Conservation (phyloP, 2,888 invertebrate genomes). For the Apotomis betuletana region DNA sequence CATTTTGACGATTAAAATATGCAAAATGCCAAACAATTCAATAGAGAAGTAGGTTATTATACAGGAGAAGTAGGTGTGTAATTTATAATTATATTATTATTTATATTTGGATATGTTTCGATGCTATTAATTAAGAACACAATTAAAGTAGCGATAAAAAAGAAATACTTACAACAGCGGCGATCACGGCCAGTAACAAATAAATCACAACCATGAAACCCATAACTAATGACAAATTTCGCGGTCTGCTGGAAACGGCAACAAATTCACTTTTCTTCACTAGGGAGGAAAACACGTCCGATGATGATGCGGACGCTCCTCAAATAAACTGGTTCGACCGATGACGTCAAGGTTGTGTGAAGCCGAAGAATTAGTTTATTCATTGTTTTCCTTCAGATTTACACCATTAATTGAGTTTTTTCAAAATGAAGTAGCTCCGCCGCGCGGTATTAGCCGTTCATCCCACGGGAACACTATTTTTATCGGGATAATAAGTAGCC, state of each 20-base stretch:
- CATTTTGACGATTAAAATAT: too few species aligned
- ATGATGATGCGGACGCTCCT: neutral
- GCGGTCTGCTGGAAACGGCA: neutral
- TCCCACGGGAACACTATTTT: too few species aligned
- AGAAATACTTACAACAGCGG: conserved; percentile 4
- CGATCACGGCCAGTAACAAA: conserved; percentile 6
- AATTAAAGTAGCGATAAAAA: neutral
- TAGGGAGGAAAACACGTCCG: conserved; percentile 5
- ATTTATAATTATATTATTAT: too few species aligned
- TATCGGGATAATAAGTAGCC: too few species aligned
- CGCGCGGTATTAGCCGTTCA: too few species aligned
- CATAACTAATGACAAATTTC: conserved; percentile 3
- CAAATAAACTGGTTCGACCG: conserved; percentile 1
- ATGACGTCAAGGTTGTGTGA: conserved; percentile 5
- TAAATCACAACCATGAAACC: conserved; percentile 18
- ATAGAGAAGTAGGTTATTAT: too few species aligned
- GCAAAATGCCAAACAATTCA: too few species aligned
- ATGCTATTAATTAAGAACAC: neutral
- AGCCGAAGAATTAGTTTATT: neutral
- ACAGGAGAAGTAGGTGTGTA: too few species aligned
- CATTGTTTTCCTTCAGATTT: neutral
- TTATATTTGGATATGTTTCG: too few species aligned
- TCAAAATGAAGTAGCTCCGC: neutral
- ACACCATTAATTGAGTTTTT: neutral
- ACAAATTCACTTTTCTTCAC: neutral